Base-by-base conservation (phyloP, 2,888 invertebrate genomes). In the Pterostichus madidus region DNA sequence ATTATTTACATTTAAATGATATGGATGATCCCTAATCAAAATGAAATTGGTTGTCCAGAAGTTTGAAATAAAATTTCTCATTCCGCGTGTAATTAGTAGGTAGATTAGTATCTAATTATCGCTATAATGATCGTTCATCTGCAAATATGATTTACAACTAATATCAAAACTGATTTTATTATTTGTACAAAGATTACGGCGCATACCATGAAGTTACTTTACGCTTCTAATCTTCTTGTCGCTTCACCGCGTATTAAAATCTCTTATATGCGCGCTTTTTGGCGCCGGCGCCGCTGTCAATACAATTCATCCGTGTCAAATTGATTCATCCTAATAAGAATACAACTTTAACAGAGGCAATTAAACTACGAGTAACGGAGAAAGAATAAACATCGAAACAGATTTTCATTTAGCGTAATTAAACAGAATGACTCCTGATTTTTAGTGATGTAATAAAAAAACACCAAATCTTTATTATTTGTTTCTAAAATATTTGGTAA, bases 271-370 rank as follows among this genome's bases (percentile, higher is more conserved):
- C n/a, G 4, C 11, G 49, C n/a, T 49, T 49, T n/a, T 49, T 49
- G n/a, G 13, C 49, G 49, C 49, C 13, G 49, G 49, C 49, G 11
- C 13, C 49, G n/a, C 49, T n/a, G n/a, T n/a, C 49, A 49, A 49
- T 49, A 49, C 4, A n/a, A n/a, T 10, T 5, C 49, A 49, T 24
- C 24, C 13, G 49, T 10, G n/a, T n/a, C 1, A 0, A 49, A 49
- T 49, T 49, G 0, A n/a, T n/a, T 49, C 6, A 49, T 49, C n/a
- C 49, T 49, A 49, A 49, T 49, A 49, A 49, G 49, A 49, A 49
- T 49, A 7, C 39, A 39, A 49, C 49, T 5, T 49, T 49, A 49
- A 49, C n/a, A 49, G 13, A 13, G n/a, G 49, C 49, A 49, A 49
- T 49, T 49, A 49, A 11, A 49, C 4, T 49, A n/a, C n/a, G n/a